phyloP scores from a whole-genome alignment of 2,113 vertebrate genomes.

The Microtus richardsoni region DNA sequence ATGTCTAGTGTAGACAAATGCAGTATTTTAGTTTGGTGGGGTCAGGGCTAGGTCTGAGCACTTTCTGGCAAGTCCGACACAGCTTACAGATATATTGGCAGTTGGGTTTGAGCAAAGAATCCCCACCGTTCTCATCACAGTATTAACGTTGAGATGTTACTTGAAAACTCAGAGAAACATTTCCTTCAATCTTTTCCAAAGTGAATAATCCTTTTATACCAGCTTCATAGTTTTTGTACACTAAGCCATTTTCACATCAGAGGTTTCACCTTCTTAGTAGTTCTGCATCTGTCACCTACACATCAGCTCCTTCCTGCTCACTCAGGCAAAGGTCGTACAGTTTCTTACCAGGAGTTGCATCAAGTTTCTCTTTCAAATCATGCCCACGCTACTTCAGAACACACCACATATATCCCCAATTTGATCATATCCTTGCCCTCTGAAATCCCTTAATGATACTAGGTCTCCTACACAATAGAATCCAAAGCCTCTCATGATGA shows the following conservation, averaged over 20 bases:
- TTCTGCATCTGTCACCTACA: background rate
- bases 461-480: background rate
- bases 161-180: background rate
- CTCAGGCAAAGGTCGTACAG: rapidly evolving
- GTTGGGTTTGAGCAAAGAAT: background rate
- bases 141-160: background rate
- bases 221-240: background rate
- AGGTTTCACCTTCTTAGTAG: background rate
- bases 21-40: background rate
- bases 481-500: slow-evolving; percentile 20
- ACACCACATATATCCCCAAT: slow-evolving; percentile 6
- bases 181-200: background rate
- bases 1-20: background rate
- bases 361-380: background rate
- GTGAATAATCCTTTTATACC: background rate
- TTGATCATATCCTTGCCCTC: slow-evolving; percentile 45
- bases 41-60: background rate
- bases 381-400: background rate
- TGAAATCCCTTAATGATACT: slow-evolving; percentile 40
- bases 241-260: background rate
- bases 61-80: background rate
- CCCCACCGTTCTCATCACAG: background rate
- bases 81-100: background rate
- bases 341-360: background rate
- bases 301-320: background rate